A percentile compares a stretch with the other conserved stretches of the same genome.
phyloP scores from a whole-genome alignment of 2,797 vertebrate species.

The Fistularia commersonii region DNA sequence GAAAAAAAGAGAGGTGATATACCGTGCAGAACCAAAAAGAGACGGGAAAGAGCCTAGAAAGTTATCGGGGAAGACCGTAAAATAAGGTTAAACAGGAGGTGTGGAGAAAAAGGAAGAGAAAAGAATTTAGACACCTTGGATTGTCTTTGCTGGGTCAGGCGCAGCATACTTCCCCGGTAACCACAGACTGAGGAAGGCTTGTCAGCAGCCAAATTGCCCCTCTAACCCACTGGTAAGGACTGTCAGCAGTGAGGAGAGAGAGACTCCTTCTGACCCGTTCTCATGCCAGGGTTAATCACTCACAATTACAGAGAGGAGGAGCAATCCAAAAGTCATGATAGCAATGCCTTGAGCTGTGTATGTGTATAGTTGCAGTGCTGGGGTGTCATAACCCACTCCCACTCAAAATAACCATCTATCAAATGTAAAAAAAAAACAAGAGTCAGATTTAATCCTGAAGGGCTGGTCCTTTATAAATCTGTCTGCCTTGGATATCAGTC shows the following conservation, averaged over 20 bases:
- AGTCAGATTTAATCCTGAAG: too few species aligned
- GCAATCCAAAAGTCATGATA: slow-evolving; percentile 66
- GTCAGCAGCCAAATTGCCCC: slow-evolving; percentile 72
- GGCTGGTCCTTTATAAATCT: neutral
- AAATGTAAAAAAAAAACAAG: slow-evolving; percentile 12
- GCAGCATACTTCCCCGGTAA: slow-evolving; percentile 65
- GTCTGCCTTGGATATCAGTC: neutral
- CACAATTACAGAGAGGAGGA: slow-evolving; percentile 69
- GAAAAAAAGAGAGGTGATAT: slow-evolving; percentile 4
- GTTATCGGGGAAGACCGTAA: neutral
- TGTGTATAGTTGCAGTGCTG: slow-evolving; percentile 36
- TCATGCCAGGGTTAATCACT: slow-evolving; percentile 71
- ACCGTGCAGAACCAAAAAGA: slow-evolving; percentile 17
- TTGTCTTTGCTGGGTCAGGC: slow-evolving; percentile 51
- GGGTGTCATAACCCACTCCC: slow-evolving; percentile 42
- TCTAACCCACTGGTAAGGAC: slow-evolving; percentile 72
- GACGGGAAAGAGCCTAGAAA: slow-evolving; percentile 25
- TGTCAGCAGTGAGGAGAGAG: slow-evolving; percentile 67
- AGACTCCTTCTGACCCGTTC: slow-evolving; percentile 53
- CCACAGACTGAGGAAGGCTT: slow-evolving; percentile 65
- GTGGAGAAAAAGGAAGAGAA: slow-evolving; percentile 26
- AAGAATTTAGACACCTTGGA: slow-evolving; percentile 56
- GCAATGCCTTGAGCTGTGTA: slow-evolving; percentile 22
- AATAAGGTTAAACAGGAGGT: slow-evolving; percentile 15
- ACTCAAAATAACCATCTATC: slow-evolving; percentile 33